Evolutionary conservation across 2,797 vertebrate species (phyloP).

Genomic region (Sebastes steindachneri): DNA sequence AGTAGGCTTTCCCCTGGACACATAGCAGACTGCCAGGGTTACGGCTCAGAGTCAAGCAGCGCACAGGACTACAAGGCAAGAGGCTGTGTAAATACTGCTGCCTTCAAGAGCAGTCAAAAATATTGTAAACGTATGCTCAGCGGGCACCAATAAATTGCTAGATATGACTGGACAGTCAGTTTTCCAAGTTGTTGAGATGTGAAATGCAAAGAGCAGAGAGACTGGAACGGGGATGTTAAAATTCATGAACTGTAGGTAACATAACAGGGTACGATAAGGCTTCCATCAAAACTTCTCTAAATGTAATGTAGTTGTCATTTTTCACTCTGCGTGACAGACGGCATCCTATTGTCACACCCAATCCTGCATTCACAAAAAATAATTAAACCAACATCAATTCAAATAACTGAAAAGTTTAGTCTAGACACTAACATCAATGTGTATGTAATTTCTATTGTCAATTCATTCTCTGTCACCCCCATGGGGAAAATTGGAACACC

Average conservation of each 20-base stretch:
- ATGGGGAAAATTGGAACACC: background rate
- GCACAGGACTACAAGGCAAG: background rate
- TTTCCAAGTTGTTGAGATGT: constrained; percentile 7
- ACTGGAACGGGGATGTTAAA: background rate
- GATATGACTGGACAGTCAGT: constrained; percentile 16
- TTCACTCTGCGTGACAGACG: background rate
- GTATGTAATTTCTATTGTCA: constrained; percentile 7
- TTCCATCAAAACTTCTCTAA: background rate
- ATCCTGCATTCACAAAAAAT: background rate
- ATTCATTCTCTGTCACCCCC: constrained; percentile 1
- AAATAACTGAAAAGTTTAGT: constrained; percentile 17
- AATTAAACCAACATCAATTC: background rate
- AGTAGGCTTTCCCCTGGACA: background rate
- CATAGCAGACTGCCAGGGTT: background rate
- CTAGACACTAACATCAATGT: background rate
- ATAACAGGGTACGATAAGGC: background rate
- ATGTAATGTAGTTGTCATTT: background rate
- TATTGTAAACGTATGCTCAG: background rate
- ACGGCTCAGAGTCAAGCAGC: background rate
- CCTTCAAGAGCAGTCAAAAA: constrained; percentile 5
- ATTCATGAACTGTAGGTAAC: background rate
- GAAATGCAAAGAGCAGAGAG: constrained; percentile 6
- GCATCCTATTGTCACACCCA: background rate
- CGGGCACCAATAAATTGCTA: background rate
- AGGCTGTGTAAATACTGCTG: background rate